These are phyloP conservation scores for Rhodeus uyekii DNA, from an alignment of 2,797 vertebrate genomes.

Conservation along the genomic window DNA sequence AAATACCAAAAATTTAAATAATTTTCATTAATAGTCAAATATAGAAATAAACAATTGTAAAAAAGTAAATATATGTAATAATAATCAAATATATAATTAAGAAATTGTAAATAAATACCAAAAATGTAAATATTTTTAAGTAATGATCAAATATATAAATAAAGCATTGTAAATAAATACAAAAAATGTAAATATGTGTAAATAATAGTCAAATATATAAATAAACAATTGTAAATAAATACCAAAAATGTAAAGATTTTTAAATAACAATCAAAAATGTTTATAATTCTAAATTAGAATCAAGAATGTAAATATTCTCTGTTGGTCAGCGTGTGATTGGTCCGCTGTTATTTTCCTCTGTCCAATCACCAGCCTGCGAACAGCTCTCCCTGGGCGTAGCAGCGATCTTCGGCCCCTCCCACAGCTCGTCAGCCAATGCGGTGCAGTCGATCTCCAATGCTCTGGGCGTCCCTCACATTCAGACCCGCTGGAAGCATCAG, in stretches of 20 bases:
- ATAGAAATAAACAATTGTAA: background rate
- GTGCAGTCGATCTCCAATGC: slow-evolving; percentile 99
- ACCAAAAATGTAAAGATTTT: background rate
- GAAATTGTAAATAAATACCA: background rate
- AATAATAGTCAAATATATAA: background rate
- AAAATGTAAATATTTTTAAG: background rate
- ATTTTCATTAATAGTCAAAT: background rate
- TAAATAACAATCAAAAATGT: background rate
- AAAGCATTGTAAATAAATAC: background rate
- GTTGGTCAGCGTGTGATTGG: background rate
- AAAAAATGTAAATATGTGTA: background rate
- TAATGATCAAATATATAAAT: background rate
- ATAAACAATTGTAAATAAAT: background rate
- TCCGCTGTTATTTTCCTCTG: slow-evolving; percentile 22
- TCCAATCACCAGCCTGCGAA: slow-evolving; percentile 88
- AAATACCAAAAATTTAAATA: background rate
- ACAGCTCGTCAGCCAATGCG: slow-evolving; percentile 97
- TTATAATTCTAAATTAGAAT: background rate
- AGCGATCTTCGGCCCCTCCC: slow-evolving; percentile 97
- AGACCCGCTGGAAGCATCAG: slow-evolving; percentile 99
- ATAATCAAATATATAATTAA: background rate
- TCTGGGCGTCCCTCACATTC: slow-evolving; percentile 95
- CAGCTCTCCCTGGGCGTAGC: slow-evolving; percentile 98
- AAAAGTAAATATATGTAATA: background rate
- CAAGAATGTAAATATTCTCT: background rate